These are phyloP conservation scores for Aricia agestis DNA, from an alignment of 1,140 invertebrate species.

Conservation along the genomic window DNA sequence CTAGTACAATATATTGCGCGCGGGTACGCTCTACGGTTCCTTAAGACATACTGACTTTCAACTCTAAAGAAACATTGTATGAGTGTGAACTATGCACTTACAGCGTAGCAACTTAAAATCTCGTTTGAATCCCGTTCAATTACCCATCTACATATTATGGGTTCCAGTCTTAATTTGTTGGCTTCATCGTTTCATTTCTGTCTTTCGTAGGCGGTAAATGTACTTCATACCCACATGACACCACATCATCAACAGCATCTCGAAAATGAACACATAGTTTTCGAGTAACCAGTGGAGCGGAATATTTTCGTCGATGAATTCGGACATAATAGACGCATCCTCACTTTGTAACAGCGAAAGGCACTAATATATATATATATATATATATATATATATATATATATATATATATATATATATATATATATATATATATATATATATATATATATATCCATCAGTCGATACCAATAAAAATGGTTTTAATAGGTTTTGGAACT, in stretches of 20 bases:
- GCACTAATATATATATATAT: slow-evolving; percentile 1
- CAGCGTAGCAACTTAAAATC: slow-evolving; percentile 14
- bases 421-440: too few species aligned
- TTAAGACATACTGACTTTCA: too few species aligned
- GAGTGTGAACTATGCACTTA: too few species aligned
- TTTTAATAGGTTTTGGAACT: not conserved
- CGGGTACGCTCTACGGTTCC: too few species aligned
- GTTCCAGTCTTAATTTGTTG: not conserved
- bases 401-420: too few species aligned
- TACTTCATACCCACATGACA: slow-evolving; percentile 4
- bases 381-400: too few species aligned
- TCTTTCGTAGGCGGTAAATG: slow-evolving; percentile 9
- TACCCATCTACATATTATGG: slow-evolving; percentile 12
- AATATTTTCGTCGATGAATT: too few species aligned
- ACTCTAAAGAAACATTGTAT: too few species aligned
- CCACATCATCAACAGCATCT: not conserved
- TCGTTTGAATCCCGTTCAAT: slow-evolving; percentile 8
- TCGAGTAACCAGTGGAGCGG: too few species aligned
- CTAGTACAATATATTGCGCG: too few species aligned
- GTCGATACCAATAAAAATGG: not conserved
- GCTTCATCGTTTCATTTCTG: not conserved
- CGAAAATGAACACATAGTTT: slow-evolving; percentile 2
- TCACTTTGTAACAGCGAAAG: not conserved
- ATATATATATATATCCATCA: not conserved
- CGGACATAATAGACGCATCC: slow-evolving; percentile 6